Evolutionary conservation across 2,797 vertebrate species (phyloP), one percentile per base, ranked within the genome.

Genomic region (Synanceia verrucosa): DNA sequence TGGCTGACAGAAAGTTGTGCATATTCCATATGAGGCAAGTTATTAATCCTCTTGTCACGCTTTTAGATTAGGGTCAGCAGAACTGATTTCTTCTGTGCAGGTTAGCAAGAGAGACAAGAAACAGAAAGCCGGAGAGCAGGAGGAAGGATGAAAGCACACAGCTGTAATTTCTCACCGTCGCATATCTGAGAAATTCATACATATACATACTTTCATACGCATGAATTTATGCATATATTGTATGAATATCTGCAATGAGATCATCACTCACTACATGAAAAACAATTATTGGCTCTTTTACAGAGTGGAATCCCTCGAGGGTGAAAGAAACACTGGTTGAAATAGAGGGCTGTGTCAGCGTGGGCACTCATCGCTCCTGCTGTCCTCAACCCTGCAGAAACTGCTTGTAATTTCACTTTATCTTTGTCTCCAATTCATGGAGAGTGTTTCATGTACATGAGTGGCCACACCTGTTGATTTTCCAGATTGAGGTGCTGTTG

Each of bases 41-140:
- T 90, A 92, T 93, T 93, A 91, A 91, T 93, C 86, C 84, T 86
- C 68, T 4, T 89, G 89, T 89, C 92, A 87, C 61, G 84, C 82
- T 87, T 88, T 88, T 82, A 87, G 87, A 94, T 92, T 91, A 90
- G 81, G 84, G 84, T 86, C 84, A 88, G 82, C 58, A 56, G 78
- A 88, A 93, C 81, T 84, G 88, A 93, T 91, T 90, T 78, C 65
- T 65, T 73, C 73, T 73, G 64, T 39, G 53, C 74, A 73, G 70
- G 62, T 79, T 82, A 41, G 70, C 65, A 65, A 46, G 57, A 62
- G 71, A 81, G 72, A 82, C 56, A 71, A 76, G 36, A 80, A 71
- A 75, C 36, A 19, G 53, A 73, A 51, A 67, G 56, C 2, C 23
- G 33, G 47, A 19, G 39, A 33, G 33, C 19, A 1, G 41, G 16